Percentiles rank a stretch among this genome's conserved stretches.
Conservation (phyloP, 2,888 invertebrate species). For the Brachypalpus laphriformis region DNA sequence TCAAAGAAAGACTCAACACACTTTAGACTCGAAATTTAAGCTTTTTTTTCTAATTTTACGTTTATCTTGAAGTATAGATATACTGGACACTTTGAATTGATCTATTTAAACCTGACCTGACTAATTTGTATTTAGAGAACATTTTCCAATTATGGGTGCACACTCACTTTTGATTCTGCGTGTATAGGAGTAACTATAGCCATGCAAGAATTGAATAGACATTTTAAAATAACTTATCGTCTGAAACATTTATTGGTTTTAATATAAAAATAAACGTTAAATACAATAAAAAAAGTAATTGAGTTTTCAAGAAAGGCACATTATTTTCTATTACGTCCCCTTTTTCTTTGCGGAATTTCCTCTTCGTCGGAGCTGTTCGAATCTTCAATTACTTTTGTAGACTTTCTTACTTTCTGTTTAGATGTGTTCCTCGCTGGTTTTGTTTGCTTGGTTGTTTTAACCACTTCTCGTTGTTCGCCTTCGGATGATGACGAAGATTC, state of each 20-base stretch:
- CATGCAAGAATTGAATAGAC: no score
- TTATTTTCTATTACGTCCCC: constrained; percentile 75
- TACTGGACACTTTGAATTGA: no score
- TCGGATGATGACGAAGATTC: constrained; percentile 56
- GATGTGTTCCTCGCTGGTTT: constrained; percentile 11
- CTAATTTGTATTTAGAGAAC: no score
- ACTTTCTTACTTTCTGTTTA: constrained; percentile 54
- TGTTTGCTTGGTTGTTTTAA: constrained; percentile 8
- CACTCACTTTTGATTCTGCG: no score
- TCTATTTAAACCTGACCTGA: no score
- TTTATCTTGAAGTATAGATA: no score
- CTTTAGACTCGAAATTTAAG: no score
- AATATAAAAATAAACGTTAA: neutral
- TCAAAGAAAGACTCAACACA: no score
- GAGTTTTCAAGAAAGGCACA: constrained; percentile 17
- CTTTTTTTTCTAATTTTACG: no score
- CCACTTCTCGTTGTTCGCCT: constrained; percentile 22
- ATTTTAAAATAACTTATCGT: neutral
- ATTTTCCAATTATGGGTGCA: no score
- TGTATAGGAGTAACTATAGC: no score
- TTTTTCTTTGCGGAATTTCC: constrained; percentile 75
- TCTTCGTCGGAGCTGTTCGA: constrained; percentile 75
- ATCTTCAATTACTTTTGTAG: constrained; percentile 75
- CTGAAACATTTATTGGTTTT: constrained; percentile 12
- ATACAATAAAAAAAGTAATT: neutral